Base-by-base conservation (phyloP, 1,140 invertebrate genomes). In the Dendrolimus kikuchii region DNA sequence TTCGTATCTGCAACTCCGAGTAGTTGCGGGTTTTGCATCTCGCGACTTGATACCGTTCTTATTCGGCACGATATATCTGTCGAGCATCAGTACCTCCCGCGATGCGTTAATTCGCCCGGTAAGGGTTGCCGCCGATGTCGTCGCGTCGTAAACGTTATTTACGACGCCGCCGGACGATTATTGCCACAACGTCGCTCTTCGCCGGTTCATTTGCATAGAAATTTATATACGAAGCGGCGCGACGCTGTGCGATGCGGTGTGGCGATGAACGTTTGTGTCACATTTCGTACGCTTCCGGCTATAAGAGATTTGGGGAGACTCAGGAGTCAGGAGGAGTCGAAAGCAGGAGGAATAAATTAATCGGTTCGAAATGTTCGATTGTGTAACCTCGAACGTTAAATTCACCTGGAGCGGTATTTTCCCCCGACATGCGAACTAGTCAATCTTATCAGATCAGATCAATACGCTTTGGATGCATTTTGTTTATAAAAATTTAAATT, bases 141-240 rank as follows among this genome's bases (percentile, higher is more conserved):
- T 73, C 60, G 68, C 63, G 67, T 76, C 72, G 72, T 81, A 72
- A 82, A 81, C 62, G 67, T 77, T 79, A 81, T 82, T 82, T 82
- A 81, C 70, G 72, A 73, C 63, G 57, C 64, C 60, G 58, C 58
- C 67, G 64, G 59, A 56, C 71, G 71, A 75, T 76, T 77, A 77
- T 71, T 73, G 70, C 75, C 65, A 64, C 74, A 66, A 69, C 64
- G 68, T 68, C 57, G 66, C 73, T 77, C 69, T 62, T 76, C 64
- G 60, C 64, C 73, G 69, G 54, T 59, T 74, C 74, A 82, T 83
- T 81, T 81, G 75, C 79, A 83, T 83, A 70, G 58, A 76, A 77
- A 82, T 82, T 82, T 82, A 82, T 82, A 71, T 61, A 49, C 68
- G 55, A 53, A 56, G 53, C 23, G 23, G 23, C 23, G 23, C 23